Conservation (phyloP, 2,797 vertebrate species). For the Bufotes viridis region DNA sequence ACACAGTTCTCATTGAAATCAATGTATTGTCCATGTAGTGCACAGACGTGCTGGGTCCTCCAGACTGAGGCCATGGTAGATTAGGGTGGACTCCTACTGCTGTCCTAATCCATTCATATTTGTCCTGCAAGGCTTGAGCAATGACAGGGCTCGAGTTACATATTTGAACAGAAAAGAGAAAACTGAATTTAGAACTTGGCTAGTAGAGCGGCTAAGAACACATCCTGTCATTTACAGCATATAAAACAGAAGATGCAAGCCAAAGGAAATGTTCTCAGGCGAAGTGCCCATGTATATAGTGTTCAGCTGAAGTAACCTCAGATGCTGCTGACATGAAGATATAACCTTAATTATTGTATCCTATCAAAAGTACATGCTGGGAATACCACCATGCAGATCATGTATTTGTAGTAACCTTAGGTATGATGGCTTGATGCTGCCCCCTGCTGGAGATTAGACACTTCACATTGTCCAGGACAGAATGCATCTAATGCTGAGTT, state of each 20-base stretch:
- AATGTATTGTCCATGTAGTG: neutral
- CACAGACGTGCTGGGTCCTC: neutral
- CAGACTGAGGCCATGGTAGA: neutral
- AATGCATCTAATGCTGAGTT: neutral
- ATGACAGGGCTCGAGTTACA: neutral
- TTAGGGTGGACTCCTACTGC: neutral
- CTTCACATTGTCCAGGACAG: neutral
- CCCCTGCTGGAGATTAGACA: neutral
- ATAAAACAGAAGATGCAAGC: conserved; percentile 14
- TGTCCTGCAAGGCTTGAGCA: neutral
- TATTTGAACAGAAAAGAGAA: neutral
- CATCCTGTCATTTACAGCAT: conserved; percentile 30
- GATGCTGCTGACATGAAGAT: conserved; percentile 26
- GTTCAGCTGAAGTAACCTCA: conserved; percentile 8
- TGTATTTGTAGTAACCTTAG: too few species aligned
- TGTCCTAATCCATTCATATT: neutral
- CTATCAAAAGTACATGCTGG: conserved; percentile 2
- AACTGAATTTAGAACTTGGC: conserved; percentile 14
- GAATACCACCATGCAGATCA: conserved; percentile 19
- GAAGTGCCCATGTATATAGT: neutral
- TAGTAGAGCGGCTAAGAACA: neutral
- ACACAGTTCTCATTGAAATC: neutral
- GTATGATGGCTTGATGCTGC: neutral
- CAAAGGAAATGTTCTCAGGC: conserved; percentile 35
- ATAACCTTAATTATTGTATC: conserved; percentile 15